A percentile compares a stretch with the other conserved stretches of the same genome.
phyloP scores from a whole-genome alignment of 2,113 vertebrate species.

The western clawed frog (Xenopus tropicalis) region UCB_Xtro_10.0 CM004444.2:41982501-41983000 shows the following conservation, averaged over 20 bases:
- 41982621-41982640: background rate
- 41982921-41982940: no score
- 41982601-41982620: rapidly evolving
- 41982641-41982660: background rate
- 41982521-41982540: constrained; percentile 86
- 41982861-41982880: no score
- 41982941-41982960: no score
- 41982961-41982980: no score
- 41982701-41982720: background rate
- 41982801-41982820: background rate
- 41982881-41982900: no score
- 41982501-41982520: constrained; percentile 89
- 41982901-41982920: no score
- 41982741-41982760: constrained; percentile 97
- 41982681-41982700: no score
- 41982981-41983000: no score
- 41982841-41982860: background rate
- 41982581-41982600: background rate
- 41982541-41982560: constrained; percentile 96
- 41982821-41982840: background rate
- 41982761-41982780: constrained; percentile 96
- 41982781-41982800: constrained; percentile 90
- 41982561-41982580: constrained; percentile 94
- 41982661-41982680: no score
- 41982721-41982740: constrained; percentile 58